A percentile compares a stretch with the other conserved stretches of the same genome.
phyloP scores from a whole-genome alignment of 2,113 vertebrate species.

The Aldabrachelys gigantea region DNA sequence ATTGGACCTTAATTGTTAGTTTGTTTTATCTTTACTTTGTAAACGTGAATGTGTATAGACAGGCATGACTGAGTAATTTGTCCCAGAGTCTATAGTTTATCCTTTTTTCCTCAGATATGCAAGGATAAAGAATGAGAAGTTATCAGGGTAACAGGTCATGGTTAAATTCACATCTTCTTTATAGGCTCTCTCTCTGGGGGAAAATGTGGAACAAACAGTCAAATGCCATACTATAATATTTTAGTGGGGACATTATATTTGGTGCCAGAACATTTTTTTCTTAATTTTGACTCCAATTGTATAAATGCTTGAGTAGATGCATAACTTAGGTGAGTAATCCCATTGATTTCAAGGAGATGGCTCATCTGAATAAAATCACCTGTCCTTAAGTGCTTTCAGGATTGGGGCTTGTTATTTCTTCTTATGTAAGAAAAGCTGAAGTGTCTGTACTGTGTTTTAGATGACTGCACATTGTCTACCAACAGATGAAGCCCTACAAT shows the following conservation, averaged over 20 bases:
- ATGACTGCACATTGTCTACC: not conserved
- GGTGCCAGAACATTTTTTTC: conserved; percentile 16
- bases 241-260: conserved; percentile 27
- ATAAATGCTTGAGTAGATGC: not conserved
- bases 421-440: not conserved
- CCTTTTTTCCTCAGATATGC: not conserved
- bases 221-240: not conserved
- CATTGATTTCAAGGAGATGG: conserved; percentile 5
- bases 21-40: not conserved
- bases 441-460: not conserved
- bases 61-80: not conserved
- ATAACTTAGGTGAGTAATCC: not conserved
- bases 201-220: not conserved
- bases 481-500: not conserved
- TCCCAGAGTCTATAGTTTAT: not conserved
- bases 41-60: not conserved
- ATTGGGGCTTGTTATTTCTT: not conserved
- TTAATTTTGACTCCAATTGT: conserved; percentile 39
- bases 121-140: conserved; percentile 24
- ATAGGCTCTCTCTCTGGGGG: not conserved
- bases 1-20: not conserved
- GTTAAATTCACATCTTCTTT: not conserved
- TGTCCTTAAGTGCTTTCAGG: not conserved
- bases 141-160: not conserved
- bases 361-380: not conserved